These are phyloP conservation scores for Patagioenas fasciata DNA, from an alignment of 2,113 vertebrate species.

Conservation along the genomic window DNA sequence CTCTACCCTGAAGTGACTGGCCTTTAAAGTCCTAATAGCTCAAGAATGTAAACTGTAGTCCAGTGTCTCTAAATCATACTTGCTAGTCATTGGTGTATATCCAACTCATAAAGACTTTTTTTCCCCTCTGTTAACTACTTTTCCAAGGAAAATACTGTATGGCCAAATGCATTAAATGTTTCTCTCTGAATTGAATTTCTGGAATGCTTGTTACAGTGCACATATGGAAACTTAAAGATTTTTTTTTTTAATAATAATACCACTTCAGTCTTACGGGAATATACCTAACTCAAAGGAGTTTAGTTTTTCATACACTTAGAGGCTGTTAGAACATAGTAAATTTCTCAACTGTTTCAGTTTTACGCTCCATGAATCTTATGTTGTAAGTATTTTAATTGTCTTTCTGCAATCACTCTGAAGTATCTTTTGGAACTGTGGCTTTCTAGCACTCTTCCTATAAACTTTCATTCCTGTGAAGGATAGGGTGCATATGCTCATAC, in stretches of 20 bases:
- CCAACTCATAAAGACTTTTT: not conserved
- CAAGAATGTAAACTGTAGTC: not conserved
- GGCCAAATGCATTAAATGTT: not conserved
- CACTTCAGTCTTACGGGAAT: not conserved
- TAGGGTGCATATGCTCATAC: not conserved
- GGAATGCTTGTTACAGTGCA: not conserved
- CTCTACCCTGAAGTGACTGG: not conserved
- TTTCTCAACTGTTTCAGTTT: not conserved
- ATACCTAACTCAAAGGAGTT: not conserved
- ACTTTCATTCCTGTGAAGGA: not conserved
- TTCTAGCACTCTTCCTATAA: not conserved
- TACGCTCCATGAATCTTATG: not conserved
- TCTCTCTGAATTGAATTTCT: not conserved
- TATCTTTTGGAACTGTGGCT: not conserved
- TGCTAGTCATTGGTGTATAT: not conserved
- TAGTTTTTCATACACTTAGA: not conserved
- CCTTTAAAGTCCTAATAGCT: not conserved
- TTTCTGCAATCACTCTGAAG: not conserved
- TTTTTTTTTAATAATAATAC: not conserved
- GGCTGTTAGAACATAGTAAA: not conserved
- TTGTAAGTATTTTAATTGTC: not conserved
- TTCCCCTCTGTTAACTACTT: not conserved
- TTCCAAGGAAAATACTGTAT: not conserved
- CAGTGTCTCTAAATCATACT: slow-evolving; percentile 7
- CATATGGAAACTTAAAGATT: not conserved